These are phyloP conservation scores for Xenopus tropicalis DNA, from an alignment of 2,113 vertebrate species.

Conservation along the genomic window DNA sequence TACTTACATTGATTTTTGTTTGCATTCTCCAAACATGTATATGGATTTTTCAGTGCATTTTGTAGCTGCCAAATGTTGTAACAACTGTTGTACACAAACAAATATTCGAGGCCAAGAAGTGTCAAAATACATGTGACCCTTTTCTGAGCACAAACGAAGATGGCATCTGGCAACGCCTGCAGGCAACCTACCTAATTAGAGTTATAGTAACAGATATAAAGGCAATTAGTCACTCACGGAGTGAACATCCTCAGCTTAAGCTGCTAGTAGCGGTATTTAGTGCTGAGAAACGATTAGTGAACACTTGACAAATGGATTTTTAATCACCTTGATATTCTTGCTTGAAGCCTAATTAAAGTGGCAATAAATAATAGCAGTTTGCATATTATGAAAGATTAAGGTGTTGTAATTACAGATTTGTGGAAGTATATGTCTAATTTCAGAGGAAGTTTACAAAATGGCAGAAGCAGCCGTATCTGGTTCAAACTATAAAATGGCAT, in stretches of 20 bases:
- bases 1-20: conserved; percentile 34
- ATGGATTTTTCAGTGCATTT: conserved; percentile 39
- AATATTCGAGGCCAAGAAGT: conserved; percentile 25
- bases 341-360: no score
- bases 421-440: no score
- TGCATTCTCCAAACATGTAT: conserved; percentile 21
- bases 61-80: conserved; percentile 32
- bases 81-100: conserved; percentile 46
- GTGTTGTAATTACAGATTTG: no score
- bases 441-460: no score
- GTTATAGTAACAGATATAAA: conserved; percentile 8
- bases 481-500: no score
- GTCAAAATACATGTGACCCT: conserved; percentile 37
- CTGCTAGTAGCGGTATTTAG: not conserved
- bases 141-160: not conserved
- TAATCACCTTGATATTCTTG: no score
- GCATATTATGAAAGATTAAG: no score
- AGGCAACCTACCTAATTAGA: conserved; percentile 29
- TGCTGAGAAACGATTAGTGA: not conserved
- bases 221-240: not conserved
- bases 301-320: no score
- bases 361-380: no score
- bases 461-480: no score
- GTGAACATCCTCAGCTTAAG: not conserved
- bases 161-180: conserved; percentile 30